A percentile compares a stretch with the other conserved stretches of the same genome.
These are phyloP conservation scores for Hyles vespertilio DNA, from an alignment of 1,140 invertebrate species.

Conservation along the genomic window DNA sequence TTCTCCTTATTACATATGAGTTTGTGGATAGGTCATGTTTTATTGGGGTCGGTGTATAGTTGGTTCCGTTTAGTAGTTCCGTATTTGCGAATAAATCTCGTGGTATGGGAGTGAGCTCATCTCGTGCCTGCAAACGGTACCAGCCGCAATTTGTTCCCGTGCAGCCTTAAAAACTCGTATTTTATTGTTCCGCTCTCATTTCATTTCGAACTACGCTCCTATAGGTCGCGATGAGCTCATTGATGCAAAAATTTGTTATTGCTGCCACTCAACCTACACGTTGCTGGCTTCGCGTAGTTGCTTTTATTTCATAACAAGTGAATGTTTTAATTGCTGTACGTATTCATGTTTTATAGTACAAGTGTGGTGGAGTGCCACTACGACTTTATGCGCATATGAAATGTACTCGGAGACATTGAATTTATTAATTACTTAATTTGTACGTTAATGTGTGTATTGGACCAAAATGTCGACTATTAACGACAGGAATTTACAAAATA, in stretches of 20 bases:
- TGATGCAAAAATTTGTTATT: slow-evolving; percentile 22
- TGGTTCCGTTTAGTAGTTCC: slow-evolving; percentile 2
- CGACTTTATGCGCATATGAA: too few species aligned
- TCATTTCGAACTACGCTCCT: slow-evolving; percentile 43
- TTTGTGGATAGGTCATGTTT: neutral
- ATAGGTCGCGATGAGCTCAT: slow-evolving; percentile 21
- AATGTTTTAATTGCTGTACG: too few species aligned
- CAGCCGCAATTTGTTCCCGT: slow-evolving; percentile 62
- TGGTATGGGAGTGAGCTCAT: slow-evolving; percentile 48
- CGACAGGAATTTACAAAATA: neutral
- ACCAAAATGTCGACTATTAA: neutral
- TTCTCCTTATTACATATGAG: too few species aligned
- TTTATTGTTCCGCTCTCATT: slow-evolving; percentile 65
- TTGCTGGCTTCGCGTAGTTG: too few species aligned
- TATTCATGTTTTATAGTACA: too few species aligned
- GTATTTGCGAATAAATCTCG: slow-evolving; percentile 12
- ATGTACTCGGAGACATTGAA: too few species aligned
- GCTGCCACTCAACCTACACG: neutral
- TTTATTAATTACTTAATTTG: neutral
- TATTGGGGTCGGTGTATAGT: neutral
- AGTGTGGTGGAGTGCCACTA: too few species aligned
- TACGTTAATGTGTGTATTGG: neutral
- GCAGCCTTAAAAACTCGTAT: slow-evolving; percentile 67
- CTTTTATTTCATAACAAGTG: too few species aligned
- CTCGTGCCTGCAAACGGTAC: slow-evolving; percentile 43